Conservation (phyloP, 2,113 vertebrate species). For the Calidris pygmaea region DNA sequence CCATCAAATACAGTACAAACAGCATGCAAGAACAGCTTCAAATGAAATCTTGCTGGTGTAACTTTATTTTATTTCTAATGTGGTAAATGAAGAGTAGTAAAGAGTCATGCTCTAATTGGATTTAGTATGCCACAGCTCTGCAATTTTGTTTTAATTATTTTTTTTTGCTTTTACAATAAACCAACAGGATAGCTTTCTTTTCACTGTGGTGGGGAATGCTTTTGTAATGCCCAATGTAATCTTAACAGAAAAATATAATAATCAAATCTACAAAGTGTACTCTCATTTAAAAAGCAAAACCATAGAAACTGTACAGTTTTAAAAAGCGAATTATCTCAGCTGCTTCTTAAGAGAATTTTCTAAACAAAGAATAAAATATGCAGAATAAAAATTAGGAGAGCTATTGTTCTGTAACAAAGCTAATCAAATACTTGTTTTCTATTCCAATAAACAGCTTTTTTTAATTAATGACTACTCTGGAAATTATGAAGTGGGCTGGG, state of each 20-base stretch:
- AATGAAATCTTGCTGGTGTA: constrained; percentile 67
- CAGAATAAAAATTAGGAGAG: constrained; percentile 51
- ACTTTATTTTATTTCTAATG: constrained; percentile 42
- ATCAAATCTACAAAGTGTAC: constrained; percentile 5
- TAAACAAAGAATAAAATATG: constrained; percentile 55
- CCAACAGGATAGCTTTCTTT: constrained; percentile 22
- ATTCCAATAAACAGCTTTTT: constrained; percentile 61
- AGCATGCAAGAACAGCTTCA: constrained; percentile 68
- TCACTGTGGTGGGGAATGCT: constrained; percentile 18
- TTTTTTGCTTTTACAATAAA: constrained; percentile 34
- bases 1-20: constrained; percentile 63
- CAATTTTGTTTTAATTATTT: constrained; percentile 38
- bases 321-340: constrained; percentile 40
- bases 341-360: constrained; percentile 32
- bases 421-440: constrained; percentile 73
- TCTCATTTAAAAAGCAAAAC: constrained; percentile 38
- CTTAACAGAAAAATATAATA: constrained; percentile 33
- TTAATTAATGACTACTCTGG: constrained; percentile 62
- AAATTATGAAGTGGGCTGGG: constrained; percentile 62
- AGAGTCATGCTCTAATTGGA: constrained; percentile 55
- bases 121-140: constrained; percentile 28
- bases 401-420: constrained; percentile 69
- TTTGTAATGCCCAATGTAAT: constrained; percentile 35
- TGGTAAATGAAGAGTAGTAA: constrained; percentile 53
- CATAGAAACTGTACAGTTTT: constrained; percentile 48